Base-by-base conservation (phyloP, 2,113 vertebrate species). In the Vulpes vulpes region DNA sequence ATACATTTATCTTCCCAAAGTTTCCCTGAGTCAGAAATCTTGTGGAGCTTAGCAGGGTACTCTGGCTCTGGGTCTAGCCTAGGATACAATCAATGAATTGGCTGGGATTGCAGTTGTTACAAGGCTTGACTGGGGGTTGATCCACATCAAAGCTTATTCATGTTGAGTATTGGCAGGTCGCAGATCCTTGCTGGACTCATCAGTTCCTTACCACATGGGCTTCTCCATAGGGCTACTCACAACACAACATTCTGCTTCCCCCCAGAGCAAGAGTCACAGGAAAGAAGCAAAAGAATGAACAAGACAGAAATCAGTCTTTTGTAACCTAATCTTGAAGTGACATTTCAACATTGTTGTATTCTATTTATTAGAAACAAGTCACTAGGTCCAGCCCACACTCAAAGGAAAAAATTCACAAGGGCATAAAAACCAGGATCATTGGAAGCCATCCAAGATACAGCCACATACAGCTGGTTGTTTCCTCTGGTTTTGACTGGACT, bases 231-330 rank as follows among this genome's bases (percentile, higher is more conserved):
- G 17, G 27, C n/a, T 23, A 2, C 25, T 95, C 30, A 82, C 38
- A 80, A 49, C 7, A 57, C 19, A 79, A 9, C 3, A 65, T 12
- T 35, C 86, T 57, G 11, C 7, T 20, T 65, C 30, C 11, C 5
- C 7, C 35, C 16, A 25, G 2, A 87, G 22, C 23, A 23, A 64
- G 14, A 23, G 23, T 43, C 60, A 81, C 2, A 89, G 5, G 30
- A 76, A 17, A 81, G 49, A 55, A 94, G 32, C 30, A 84, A 62
- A 11, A 67, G 51, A 73, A 32, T 43, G 55, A 51, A 20, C 23
- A 86, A n/a, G 27, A 53, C 30, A 57, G 30, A 79, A 95, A 62
- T 53, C 4, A 71, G 43, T 71, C 22, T 87, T 94, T 22, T 87
- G 5, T 62, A 95, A 53, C 11, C 32, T 78, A 60, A 35, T 80